Evolutionary conservation across 2,113 vertebrate species (phyloP).

Genomic region (Ovibos moschatus): DNA sequence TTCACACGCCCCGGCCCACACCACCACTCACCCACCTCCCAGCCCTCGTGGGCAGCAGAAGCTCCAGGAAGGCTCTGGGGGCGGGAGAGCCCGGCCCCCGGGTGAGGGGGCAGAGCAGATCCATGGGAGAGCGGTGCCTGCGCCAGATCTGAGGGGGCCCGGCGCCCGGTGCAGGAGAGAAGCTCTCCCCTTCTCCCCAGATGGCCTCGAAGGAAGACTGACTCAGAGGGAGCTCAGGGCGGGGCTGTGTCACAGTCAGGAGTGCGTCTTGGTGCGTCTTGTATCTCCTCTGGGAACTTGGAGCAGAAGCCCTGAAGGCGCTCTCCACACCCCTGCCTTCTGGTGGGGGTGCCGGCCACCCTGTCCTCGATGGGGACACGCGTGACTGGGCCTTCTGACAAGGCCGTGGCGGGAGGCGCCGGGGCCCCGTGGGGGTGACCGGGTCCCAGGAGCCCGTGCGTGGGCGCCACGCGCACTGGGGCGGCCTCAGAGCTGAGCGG

Average conservation of each 20-base stretch:
- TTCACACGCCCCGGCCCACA: accelerated
- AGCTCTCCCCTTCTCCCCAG: not conserved
- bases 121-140: not conserved
- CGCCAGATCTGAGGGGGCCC: not conserved
- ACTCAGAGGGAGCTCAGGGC: not conserved
- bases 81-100: not conserved
- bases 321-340: not conserved
- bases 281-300: not conserved
- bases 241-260: not conserved
- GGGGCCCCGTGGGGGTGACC: not conserved
- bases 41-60: not conserved
- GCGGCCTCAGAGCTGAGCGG: not conserved
- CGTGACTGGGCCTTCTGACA: too few relatives aligned
- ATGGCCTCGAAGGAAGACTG: too few relatives aligned
- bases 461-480: accelerated
- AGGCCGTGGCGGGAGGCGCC: accelerated
- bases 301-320: not conserved
- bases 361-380: not conserved
- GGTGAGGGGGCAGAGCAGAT: accelerated
- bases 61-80: too few relatives aligned
- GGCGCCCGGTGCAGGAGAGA: not conserved
- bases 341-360: not conserved
- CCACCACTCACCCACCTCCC: not conserved
- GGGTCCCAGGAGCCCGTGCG: accelerated
- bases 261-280: not conserved